These are phyloP conservation scores for Tyrophagus putrescentiae DNA, from an alignment of 1,140 invertebrate species.

Conservation along the genomic window DNA sequence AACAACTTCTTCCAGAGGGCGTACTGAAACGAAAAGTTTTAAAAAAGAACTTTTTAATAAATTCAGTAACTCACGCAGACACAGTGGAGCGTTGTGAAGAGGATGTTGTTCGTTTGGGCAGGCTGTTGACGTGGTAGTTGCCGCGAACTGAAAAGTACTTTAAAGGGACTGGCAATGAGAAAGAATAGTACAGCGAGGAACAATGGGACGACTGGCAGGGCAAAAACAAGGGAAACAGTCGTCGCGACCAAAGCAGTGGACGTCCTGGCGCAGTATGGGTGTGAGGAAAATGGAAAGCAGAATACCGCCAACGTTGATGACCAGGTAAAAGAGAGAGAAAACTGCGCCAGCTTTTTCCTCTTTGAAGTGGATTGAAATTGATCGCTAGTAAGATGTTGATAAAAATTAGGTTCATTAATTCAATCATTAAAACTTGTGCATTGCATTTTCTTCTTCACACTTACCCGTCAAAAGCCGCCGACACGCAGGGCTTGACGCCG, in stretches of 20 bases:
- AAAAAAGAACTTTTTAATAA: conserved; percentile 43
- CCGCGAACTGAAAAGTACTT: conserved; percentile 52
- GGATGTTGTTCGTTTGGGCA: conserved; percentile 61
- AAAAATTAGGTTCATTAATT: no score
- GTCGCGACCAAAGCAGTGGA: conserved; percentile 32
- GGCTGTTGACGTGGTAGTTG: conserved; percentile 61
- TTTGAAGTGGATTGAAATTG: conserved; percentile 54
- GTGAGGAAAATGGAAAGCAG: conserved; percentile 36
- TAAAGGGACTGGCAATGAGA: conserved; percentile 46
- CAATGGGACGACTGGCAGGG: conserved; percentile 35
- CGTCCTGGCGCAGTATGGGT: conserved; percentile 32
- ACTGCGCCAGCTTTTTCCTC: conserved; percentile 25
- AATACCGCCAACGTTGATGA: conserved; percentile 35
- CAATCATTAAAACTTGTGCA: no score
- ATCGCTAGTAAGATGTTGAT: no score
- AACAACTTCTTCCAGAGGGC: conserved; percentile 24
- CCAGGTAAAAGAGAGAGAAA: conserved; percentile 33
- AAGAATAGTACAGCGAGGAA: conserved; percentile 50
- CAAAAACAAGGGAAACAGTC: conserved; percentile 34
- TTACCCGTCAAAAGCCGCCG: no score
- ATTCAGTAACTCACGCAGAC: conserved; percentile 51
- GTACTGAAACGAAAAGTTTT: conserved; percentile 21
- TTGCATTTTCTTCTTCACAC: no score
- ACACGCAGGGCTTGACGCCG: no score
- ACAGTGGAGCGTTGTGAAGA: conserved; percentile 56